A percentile compares a stretch with the other conserved stretches of the same genome.
Evolutionary conservation across 2,888 invertebrate genomes (phyloP).

Genomic region (Poecilobothrus nobilitatus): DNA sequence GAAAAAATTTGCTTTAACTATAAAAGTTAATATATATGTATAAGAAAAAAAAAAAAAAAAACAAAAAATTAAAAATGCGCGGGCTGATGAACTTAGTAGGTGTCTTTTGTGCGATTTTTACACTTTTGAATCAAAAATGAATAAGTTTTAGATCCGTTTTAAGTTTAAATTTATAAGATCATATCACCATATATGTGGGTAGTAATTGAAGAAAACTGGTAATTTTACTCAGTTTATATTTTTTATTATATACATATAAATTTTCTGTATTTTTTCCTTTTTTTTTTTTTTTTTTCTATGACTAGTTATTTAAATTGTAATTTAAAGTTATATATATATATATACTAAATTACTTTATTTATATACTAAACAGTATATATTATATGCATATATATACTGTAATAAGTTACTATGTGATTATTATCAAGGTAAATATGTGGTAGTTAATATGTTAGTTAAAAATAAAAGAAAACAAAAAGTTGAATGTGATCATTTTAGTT

Average conservation of each 20-base stretch:
- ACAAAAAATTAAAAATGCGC: background rate
- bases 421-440: background rate
- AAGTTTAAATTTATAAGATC: background rate
- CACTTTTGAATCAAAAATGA: background rate
- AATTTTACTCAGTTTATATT: no score
- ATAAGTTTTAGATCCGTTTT: background rate
- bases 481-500: no score
- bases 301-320: background rate
- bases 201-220: no score
- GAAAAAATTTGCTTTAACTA: no score
- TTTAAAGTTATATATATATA: background rate
- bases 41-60: background rate
- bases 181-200: background rate
- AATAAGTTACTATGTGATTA: no score
- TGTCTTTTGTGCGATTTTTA: background rate
- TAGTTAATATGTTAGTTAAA: background rate
- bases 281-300: background rate
- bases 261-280: no score
- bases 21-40: background rate
- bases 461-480: no score
- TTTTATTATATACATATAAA: no score
- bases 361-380: no score
- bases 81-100: constrained; percentile 6
- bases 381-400: no score
- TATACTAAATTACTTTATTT: no score